A percentile compares a stretch with the other conserved stretches of the same genome.
These are phyloP conservation scores for Gnathonemus echidnorhynchus DNA, from an alignment of 2,113 vertebrate species.

Conservation along the genomic window DNA sequence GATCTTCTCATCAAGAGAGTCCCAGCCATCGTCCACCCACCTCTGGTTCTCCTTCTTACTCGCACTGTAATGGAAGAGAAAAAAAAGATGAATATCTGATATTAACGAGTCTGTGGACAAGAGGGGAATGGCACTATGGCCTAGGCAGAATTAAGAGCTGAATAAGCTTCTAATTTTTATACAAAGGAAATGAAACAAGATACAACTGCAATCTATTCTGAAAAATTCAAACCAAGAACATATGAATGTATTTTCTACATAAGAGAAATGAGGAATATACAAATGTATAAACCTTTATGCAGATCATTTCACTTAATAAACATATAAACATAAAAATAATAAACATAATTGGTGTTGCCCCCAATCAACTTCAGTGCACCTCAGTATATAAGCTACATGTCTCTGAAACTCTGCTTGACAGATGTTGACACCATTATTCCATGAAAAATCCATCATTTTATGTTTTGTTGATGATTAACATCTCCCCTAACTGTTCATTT, in stretches of 20 bases:
- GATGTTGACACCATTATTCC: neutral
- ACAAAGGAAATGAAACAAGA: neutral
- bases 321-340: neutral
- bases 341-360: neutral
- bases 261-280: neutral
- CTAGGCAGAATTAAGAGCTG: neutral
- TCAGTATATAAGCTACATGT: neutral
- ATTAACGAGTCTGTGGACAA: neutral
- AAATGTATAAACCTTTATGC: neutral
- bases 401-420: neutral
- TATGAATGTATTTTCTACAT: neutral
- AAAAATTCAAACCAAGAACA: neutral
- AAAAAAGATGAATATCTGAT: neutral
- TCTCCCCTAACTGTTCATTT: neutral
- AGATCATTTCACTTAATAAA: neutral
- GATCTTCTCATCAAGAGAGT: constrained; percentile 41
- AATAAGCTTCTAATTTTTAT: neutral
- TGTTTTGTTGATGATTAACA: neutral
- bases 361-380: neutral
- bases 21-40: constrained; percentile 33
- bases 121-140: neutral
- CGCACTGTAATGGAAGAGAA: neutral
- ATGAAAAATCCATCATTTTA: neutral
- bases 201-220: neutral
- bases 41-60: constrained; percentile 4